These are phyloP conservation scores for Nasonovia ribisnigri DNA, from an alignment of 2,888 invertebrate species.

Conservation along the genomic window DNA sequence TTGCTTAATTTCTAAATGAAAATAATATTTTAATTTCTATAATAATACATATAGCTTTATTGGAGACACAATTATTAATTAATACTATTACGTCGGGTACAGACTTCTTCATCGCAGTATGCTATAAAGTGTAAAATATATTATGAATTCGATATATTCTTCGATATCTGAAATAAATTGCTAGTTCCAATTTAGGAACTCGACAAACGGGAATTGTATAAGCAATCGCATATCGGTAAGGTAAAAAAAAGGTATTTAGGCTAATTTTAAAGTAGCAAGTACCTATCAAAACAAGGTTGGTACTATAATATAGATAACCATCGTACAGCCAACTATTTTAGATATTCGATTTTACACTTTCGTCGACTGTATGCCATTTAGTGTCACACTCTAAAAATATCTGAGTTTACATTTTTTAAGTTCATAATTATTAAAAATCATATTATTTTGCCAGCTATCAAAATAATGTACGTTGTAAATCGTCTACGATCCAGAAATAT, in stretches of 20 bases:
- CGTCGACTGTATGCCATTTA: not conserved
- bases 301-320: not conserved
- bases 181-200: not conserved
- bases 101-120: not conserved
- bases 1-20: not conserved
- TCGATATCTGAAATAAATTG: too few relatives aligned
- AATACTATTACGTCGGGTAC: not conserved
- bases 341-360: not conserved
- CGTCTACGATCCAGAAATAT: not conserved
- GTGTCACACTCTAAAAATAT: not conserved
- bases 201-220: not conserved
- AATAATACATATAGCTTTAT: not conserved
- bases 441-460: not conserved
- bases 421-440: not conserved
- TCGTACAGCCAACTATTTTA: not conserved
- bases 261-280: too few relatives aligned
- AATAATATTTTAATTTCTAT: not conserved
- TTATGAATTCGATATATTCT: too few relatives aligned
- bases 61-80: too few relatives aligned
- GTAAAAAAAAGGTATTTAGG: not conserved
- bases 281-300: not conserved
- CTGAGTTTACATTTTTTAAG: not conserved
- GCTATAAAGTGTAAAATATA: too few relatives aligned
- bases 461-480: not conserved
- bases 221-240: not conserved